Conservation (phyloP, 1,140 invertebrate genomes). For the Papilio polyxenes region DNA sequence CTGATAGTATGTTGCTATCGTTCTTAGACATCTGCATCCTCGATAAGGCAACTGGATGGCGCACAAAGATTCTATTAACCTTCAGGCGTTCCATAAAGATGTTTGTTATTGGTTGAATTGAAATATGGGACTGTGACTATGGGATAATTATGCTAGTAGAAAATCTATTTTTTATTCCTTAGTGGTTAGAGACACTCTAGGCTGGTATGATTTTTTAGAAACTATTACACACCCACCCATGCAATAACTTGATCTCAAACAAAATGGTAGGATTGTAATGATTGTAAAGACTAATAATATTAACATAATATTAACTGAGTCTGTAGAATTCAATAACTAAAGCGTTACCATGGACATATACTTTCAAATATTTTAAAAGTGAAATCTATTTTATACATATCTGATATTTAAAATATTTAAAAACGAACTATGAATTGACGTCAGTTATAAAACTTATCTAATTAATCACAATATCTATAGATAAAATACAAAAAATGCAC, state of each 20-base stretch:
- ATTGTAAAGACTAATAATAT: too few species aligned
- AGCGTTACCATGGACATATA: too few species aligned
- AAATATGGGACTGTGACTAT: not conserved
- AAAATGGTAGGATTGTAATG: too few species aligned
- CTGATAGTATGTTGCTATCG: not conserved
- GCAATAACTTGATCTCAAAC: too few species aligned
- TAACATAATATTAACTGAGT: too few species aligned
- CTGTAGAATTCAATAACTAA: too few species aligned
- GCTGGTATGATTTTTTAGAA: too few species aligned
- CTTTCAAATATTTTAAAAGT: too few species aligned
- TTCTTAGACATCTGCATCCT: slow-evolving; percentile 4
- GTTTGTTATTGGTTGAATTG: not conserved
- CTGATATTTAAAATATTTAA: not conserved
- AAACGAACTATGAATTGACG: not conserved
- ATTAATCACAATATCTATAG: slow-evolving; percentile 18
- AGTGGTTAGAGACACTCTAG: too few species aligned
- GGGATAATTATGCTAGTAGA: not conserved
- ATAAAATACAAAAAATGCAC: slow-evolving; percentile 23
- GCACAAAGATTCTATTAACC: slow-evolving; percentile 8
- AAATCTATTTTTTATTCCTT: not conserved
- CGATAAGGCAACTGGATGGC: slow-evolving; percentile 10
- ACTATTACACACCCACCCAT: too few species aligned
- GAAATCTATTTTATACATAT: too few species aligned
- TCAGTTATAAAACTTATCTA: slow-evolving; percentile 27
- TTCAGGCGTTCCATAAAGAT: not conserved